Evolutionary conservation across 64 coral and sea anemone genomes (phyloP).

Genomic region (Stylophora pistillata): DNA sequence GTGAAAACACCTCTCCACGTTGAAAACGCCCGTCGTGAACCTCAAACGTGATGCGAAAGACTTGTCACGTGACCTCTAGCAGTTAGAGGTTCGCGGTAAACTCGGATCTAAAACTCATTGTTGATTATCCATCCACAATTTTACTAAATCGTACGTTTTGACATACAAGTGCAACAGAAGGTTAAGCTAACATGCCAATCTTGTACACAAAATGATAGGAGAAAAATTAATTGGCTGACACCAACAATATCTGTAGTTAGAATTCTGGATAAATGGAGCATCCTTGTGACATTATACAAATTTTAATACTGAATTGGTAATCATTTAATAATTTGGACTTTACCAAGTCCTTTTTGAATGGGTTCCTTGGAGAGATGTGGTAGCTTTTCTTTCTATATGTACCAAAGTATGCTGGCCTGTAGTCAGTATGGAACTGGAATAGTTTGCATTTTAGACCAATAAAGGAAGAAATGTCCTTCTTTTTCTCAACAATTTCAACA

Average conservation of each 20-base stretch:
- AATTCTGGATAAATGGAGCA: too few species aligned
- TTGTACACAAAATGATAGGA: too few species aligned
- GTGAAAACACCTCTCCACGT: too few species aligned
- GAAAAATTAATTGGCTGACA: too few species aligned
- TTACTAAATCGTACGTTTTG: too few species aligned
- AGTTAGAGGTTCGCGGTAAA: background rate
- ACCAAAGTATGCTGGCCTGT: slow-evolving; percentile 87
- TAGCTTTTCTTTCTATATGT: slow-evolving; percentile 86
- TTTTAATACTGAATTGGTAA: background rate
- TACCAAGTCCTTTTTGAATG: slow-evolving; percentile 84
- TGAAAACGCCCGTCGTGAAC: too few species aligned
- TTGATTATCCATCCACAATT: too few species aligned
- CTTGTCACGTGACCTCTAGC: background rate
- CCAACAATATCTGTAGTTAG: too few species aligned
- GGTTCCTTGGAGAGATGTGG: slow-evolving; percentile 82
- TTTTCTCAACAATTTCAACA: slow-evolving; percentile 63
- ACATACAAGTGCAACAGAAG: too few species aligned
- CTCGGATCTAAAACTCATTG: background rate
- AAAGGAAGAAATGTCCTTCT: slow-evolving; percentile 7
- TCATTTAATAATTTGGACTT: background rate
- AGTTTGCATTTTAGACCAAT: slow-evolving; percentile 57
- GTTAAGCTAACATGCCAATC: too few species aligned
- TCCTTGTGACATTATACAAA: too few species aligned
- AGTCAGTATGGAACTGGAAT: slow-evolving; percentile 78
- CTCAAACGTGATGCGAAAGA: background rate